Conservation (phyloP, 2,888 invertebrate genomes). For the Cephus pygmeus region DNA sequence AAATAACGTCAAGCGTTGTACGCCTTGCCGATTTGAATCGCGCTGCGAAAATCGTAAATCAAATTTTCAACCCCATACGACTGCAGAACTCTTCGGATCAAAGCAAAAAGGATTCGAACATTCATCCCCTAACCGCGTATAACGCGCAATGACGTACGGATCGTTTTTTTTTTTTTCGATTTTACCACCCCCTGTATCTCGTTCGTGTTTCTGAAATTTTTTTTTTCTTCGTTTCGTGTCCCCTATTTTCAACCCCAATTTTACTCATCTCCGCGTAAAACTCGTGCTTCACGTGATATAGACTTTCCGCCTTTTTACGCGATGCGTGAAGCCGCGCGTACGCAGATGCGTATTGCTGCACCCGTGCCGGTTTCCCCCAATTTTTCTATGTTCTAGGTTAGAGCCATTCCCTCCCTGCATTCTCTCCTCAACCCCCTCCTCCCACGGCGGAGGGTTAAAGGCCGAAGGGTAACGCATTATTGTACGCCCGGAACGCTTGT, state of each 20-base stretch:
- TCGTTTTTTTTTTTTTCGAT: conserved; percentile 21
- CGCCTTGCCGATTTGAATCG: too few relatives aligned
- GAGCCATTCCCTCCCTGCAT: not conserved
- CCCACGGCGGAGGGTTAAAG: not conserved
- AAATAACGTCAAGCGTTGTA: too few relatives aligned
- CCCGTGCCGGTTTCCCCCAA: not conserved
- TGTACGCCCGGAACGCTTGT: not conserved
- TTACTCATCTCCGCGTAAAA: too few relatives aligned
- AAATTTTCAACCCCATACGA: too few relatives aligned
- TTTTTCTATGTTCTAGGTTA: conserved; percentile 8
- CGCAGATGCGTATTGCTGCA: conserved; percentile 16
- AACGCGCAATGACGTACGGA: too few relatives aligned
- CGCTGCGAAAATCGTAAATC: too few relatives aligned
- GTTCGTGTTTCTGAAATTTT: conserved; percentile 1
- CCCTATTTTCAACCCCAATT: too few relatives aligned
- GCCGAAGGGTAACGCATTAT: not conserved
- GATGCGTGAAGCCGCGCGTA: not conserved
- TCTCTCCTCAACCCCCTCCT: conserved; percentile 7
- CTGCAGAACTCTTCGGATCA: too few relatives aligned
- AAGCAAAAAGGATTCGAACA: conserved; percentile 38
- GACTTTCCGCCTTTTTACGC: too few relatives aligned
- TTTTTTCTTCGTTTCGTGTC: not conserved
- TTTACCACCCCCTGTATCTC: conserved; percentile 15
- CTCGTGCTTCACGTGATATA: too few relatives aligned
- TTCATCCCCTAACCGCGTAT: conserved; percentile 10